Evolutionary conservation across 2,113 vertebrate genomes (phyloP), one percentile per base, ranked within the genome.

Genomic region (Eublepharis macularius): DNA sequence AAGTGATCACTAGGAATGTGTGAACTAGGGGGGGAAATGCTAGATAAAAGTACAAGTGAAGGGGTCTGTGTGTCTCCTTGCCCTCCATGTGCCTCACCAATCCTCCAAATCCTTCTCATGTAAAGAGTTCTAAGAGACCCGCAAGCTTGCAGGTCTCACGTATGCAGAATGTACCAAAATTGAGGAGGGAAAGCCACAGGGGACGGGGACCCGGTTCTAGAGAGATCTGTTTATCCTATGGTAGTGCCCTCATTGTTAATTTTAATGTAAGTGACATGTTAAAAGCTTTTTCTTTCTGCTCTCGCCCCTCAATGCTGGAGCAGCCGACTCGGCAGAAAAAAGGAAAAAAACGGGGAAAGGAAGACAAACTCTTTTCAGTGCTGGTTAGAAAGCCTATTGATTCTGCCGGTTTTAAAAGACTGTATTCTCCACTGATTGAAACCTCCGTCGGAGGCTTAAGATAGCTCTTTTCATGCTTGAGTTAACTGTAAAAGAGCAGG

Each of bases 401-500:
- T 85, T 70, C 76, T n/a, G 54, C 80, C 8, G 24, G 26, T 78
- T 79, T 86, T 45, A 82, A 57, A 57, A 60, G 66, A 54, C 80
- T 82, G 57, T 10, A 16, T 69, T 45, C 47, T 76, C 14, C 43
- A 13, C 63, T 54, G 75, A 60, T 60, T 65, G 83, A 82, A 57
- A 66, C 68, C 26, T 74, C 68, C n/a, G 5, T 54, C 60, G 13
- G 68, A 65, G 54, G 74, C 51, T 75, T 77, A 81, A 81, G 80
- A 81, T 43, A 89, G 79, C 83, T 89, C 68, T 69, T 81, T 51
- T 69, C 73, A 24, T 72, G 87, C 82, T 87, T 36, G 54, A 72
- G 73, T 77, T 87, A 77, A 63, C 86, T 12, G 13, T 57, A 85
- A 70, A 63, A 19, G 51, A 77, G 73, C 32, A 12, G 9, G 34